Evolutionary conservation across 2,113 vertebrate species (phyloP).

Genomic region (Lepidothrix coronata): DNA sequence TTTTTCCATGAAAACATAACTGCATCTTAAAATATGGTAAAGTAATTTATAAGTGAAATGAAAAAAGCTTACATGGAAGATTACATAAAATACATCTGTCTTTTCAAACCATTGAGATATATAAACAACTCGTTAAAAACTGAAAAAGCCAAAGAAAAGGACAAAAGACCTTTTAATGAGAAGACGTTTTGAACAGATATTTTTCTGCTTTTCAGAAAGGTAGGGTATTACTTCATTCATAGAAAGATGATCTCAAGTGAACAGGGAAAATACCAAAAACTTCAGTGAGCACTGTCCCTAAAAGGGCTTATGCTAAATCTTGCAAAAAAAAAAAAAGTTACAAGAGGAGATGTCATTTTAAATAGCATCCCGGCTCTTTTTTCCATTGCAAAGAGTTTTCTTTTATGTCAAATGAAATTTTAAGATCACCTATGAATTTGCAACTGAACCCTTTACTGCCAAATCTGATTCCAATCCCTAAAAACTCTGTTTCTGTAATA

Average conservation of each 20-base stretch:
- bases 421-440: slow-evolving; percentile 78
- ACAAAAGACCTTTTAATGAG: slow-evolving; percentile 72
- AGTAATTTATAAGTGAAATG: slow-evolving; percentile 83
- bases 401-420: slow-evolving; percentile 79
- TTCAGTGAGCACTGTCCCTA: slow-evolving; percentile 29
- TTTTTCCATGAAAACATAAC: slow-evolving; percentile 69
- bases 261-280: not conserved
- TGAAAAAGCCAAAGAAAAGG: slow-evolving; percentile 61
- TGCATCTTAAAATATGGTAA: slow-evolving; percentile 82
- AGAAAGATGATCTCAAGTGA: slow-evolving; percentile 46
- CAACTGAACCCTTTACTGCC: slow-evolving; percentile 74
- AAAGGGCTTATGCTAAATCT: not conserved
- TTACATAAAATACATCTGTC: slow-evolving; percentile 79
- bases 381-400: slow-evolving; percentile 64
- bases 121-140: slow-evolving; percentile 73
- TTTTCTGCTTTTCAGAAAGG: slow-evolving; percentile 42
- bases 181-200: slow-evolving; percentile 47
- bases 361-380: slow-evolving; percentile 64
- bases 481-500: slow-evolving; percentile 75
- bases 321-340: slow-evolving; percentile 24
- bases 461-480: slow-evolving; percentile 77
- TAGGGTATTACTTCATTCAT: slow-evolving; percentile 40
- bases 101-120: slow-evolving; percentile 72
- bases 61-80: slow-evolving; percentile 75
- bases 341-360: slow-evolving; percentile 61